Percentiles rank a stretch among this genome's conserved stretches.
Evolutionary conservation across 2,797 vertebrate genomes (phyloP).

Genomic region (Streptopelia turtur): DNA sequence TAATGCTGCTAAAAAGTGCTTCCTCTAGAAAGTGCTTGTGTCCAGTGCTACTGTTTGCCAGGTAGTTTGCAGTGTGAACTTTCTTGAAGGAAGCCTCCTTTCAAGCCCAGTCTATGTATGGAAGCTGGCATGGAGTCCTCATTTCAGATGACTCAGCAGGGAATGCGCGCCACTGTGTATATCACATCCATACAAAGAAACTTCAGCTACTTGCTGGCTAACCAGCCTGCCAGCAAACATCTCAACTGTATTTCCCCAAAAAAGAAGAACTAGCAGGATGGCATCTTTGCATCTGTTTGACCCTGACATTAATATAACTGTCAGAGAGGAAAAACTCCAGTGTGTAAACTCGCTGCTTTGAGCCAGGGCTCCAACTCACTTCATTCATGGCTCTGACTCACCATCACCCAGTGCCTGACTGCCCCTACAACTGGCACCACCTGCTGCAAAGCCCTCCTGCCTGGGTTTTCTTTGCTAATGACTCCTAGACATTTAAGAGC

Average conservation of each 20-base stretch:
- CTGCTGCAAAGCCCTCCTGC: background rate
- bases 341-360: accelerated
- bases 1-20: background rate
- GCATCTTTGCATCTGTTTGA: background rate
- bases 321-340: background rate
- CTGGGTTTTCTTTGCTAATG: background rate
- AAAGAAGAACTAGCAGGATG: background rate
- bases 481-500: background rate
- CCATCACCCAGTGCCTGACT: accelerated
- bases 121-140: background rate
- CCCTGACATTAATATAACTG: background rate
- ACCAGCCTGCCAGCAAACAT: background rate
- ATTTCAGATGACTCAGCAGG: background rate
- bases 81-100: background rate
- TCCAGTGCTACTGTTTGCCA: background rate
- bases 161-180: accelerated
- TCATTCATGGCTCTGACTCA: background rate
- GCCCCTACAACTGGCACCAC: background rate
- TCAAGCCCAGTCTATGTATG: background rate
- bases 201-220: background rate
- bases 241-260: background rate
- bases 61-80: background rate
- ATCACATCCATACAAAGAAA: background rate
- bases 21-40: background rate
- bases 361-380: background rate